Percentiles rank a stretch among this genome's conserved stretches.
Evolutionary conservation across 2,797 vertebrate genomes (phyloP).

Genomic region (Syngnathus rostellatus): DNA sequence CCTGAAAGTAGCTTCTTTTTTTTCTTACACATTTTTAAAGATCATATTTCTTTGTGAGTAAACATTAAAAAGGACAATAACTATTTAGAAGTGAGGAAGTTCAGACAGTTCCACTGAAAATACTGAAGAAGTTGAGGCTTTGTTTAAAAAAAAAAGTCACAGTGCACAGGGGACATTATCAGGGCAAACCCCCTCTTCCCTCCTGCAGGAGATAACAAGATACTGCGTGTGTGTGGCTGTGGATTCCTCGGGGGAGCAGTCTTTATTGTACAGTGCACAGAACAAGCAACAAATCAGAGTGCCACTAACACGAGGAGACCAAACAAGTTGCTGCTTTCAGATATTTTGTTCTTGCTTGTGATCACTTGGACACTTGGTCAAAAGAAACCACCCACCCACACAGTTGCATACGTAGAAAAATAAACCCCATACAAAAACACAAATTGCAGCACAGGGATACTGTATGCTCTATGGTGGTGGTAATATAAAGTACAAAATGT

Average conservation of each 20-base stretch:
- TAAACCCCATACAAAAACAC: too few relatives aligned
- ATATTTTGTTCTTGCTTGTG: neutral
- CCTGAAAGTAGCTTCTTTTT: too few relatives aligned
- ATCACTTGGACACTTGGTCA: neutral
- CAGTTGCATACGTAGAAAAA: neutral
- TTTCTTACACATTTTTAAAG: too few relatives aligned
- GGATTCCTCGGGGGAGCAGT: neutral
- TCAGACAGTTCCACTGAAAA: too few relatives aligned
- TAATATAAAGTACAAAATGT: conserved; percentile 5
- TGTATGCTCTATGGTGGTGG: neutral
- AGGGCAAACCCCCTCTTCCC: neutral
- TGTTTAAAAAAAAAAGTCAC: neutral
- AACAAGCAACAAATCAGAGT: neutral
- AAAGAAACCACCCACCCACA: neutral
- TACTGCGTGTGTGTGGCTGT: neutral
- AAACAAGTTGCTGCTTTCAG: neutral
- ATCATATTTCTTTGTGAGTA: too few relatives aligned
- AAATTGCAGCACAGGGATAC: neutral
- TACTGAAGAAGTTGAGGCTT: neutral
- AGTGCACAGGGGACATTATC: neutral
- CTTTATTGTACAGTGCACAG: conserved; percentile 1
- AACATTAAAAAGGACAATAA: too few relatives aligned
- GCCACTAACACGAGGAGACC: conserved; percentile 1
- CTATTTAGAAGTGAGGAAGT: too few relatives aligned
- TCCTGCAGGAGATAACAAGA: conserved; percentile 1